A percentile compares a stretch with the other conserved stretches of the same genome.
These are phyloP conservation scores for Hystrix brachyura DNA, from an alignment of 2,113 vertebrate species.

Conservation along the genomic window DNA sequence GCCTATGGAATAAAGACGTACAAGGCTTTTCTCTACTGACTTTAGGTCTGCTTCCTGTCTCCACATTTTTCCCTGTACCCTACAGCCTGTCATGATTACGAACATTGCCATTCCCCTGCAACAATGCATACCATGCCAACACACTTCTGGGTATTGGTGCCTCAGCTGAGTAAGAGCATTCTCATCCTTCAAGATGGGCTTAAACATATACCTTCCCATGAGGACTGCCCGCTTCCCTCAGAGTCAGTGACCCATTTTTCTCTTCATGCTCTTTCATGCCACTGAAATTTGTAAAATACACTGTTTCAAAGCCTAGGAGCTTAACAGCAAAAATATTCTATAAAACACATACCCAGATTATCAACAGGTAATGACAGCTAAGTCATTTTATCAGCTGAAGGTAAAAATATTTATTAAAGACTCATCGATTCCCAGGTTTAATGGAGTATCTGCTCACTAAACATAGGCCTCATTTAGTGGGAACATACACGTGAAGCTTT, in stretches of 20 bases:
- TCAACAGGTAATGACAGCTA: background rate
- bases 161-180: background rate
- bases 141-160: fast-evolving
- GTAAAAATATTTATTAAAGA: conserved; percentile 63
- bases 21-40: background rate
- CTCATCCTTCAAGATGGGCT: background rate
- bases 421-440: conserved; percentile 69
- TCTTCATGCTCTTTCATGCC: background rate
- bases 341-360: background rate
- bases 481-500: conserved; percentile 31
- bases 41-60: background rate
- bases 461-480: conserved; percentile 76
- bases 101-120: fast-evolving
- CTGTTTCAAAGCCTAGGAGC: background rate
- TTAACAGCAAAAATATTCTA: background rate
- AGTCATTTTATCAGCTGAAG: conserved; percentile 68
- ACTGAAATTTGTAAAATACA: background rate
- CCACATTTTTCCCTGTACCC: background rate
- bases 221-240: background rate
- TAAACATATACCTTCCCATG: background rate
- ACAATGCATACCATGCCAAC: fast-evolving
- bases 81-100: background rate
- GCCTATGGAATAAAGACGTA: background rate
- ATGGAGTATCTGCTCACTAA: conserved; percentile 76
- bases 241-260: background rate